Evolutionary conservation across 2,888 invertebrate species (phyloP).

Genomic region (Villa cingulata): DNA sequence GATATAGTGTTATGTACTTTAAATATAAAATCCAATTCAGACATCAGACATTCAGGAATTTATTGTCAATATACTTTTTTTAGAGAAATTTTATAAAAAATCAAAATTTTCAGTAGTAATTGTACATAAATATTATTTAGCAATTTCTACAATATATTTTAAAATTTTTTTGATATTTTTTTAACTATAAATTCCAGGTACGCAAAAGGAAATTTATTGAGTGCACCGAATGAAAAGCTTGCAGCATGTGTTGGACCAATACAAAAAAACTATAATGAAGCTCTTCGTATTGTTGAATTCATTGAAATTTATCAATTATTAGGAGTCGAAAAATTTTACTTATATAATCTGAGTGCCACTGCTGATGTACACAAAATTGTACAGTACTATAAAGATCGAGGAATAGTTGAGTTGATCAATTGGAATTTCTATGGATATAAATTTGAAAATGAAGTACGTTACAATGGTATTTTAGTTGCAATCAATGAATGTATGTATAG

Average conservation of each 20-base stretch:
- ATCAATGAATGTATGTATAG: slow-evolving; percentile 85
- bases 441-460: slow-evolving; percentile 30
- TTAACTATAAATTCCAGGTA: background rate
- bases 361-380: slow-evolving; percentile 30
- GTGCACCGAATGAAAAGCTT: slow-evolving; percentile 12
- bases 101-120: too few species aligned
- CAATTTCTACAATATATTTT: too few species aligned
- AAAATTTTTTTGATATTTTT: background rate
- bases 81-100: too few species aligned
- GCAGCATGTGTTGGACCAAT: slow-evolving; percentile 36
- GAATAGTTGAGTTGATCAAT: slow-evolving; percentile 30
- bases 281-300: slow-evolving; percentile 37
- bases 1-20: too few species aligned
- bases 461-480: slow-evolving; percentile 73
- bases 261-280: slow-evolving; percentile 33
- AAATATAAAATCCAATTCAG: too few species aligned
- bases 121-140: too few species aligned
- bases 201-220: background rate
- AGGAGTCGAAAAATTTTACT: slow-evolving; percentile 37
- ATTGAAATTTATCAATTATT: slow-evolving; percentile 37
- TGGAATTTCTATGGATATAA: slow-evolving; percentile 32
- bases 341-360: slow-evolving; percentile 35
- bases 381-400: slow-evolving; percentile 25
- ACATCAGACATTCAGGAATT: too few species aligned
- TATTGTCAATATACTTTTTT: too few species aligned